These are phyloP conservation scores for Bombyx mandarina DNA, from an alignment of 1,140 invertebrate species.

Conservation along the genomic window DNA sequence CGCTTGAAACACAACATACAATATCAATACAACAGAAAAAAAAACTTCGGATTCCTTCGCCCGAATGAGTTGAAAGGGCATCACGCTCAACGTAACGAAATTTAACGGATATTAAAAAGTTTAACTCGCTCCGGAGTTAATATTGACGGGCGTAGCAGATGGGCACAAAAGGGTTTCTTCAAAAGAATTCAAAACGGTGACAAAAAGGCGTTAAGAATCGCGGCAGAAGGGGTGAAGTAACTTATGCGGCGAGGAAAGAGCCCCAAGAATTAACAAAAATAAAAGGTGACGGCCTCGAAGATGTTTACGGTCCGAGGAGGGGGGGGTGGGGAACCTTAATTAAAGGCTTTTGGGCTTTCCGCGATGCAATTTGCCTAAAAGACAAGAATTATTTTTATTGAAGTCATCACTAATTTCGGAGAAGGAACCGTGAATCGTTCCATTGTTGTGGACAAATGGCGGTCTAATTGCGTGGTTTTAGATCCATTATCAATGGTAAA, in stretches of 20 bases:
- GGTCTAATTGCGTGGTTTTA: constrained; percentile 62
- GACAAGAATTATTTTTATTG: constrained; percentile 72
- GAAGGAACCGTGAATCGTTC: constrained; percentile 32
- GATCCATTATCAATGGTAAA: constrained; percentile 39
- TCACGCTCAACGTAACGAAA: constrained; percentile 60
- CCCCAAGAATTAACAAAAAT: constrained; percentile 69
- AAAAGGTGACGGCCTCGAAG: constrained; percentile 68
- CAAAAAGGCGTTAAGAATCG: constrained; percentile 70
- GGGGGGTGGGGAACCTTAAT: constrained; percentile 56
- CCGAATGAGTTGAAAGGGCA: constrained; percentile 44
- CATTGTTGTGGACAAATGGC: constrained; percentile 65
- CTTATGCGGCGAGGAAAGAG: constrained; percentile 68
- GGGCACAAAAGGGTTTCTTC: constrained; percentile 61
- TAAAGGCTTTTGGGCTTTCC: constrained; percentile 69
- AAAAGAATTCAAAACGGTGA: constrained; percentile 67
- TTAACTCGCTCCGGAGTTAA: constrained; percentile 67
- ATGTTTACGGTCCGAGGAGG: constrained; percentile 49
- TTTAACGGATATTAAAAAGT: constrained; percentile 72
- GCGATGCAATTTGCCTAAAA: constrained; percentile 70
- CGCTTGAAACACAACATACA: too few relatives aligned
- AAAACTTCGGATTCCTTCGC: background rate
- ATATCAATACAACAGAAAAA: constrained; percentile 1
- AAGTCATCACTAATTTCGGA: constrained; percentile 69
- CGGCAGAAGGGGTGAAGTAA: constrained; percentile 56
- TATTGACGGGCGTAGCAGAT: constrained; percentile 72